Conservation (phyloP, 2,113 vertebrate species). For the Candoia aspera region DNA sequence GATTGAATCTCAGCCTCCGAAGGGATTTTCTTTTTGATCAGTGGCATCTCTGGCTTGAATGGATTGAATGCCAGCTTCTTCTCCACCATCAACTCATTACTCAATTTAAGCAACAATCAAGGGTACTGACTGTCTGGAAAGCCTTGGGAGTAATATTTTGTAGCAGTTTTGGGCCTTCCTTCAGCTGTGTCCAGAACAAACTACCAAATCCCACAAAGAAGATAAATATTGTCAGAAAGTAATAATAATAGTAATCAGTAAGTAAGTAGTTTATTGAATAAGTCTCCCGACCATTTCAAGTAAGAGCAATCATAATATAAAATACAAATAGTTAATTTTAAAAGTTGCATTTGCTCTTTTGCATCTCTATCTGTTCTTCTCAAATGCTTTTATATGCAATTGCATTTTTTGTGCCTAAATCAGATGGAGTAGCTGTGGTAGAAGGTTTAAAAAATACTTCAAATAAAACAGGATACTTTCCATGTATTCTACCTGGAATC, state of each 20-base stretch:
- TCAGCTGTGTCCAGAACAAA: neutral
- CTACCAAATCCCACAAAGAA: neutral
- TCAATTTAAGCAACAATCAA: neutral
- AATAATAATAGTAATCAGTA: neutral
- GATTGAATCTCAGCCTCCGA: neutral
- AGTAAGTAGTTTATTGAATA: neutral
- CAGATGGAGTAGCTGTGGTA: slow-evolving; percentile 24
- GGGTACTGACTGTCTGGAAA: neutral
- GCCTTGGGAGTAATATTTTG: neutral
- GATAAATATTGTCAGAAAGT: neutral
- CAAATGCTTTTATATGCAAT: neutral
- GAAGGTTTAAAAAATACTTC: slow-evolving; percentile 25
- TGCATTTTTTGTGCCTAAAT: slow-evolving; percentile 31
- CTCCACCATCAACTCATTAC: neutral
- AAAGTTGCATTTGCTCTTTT: neutral
- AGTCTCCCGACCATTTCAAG: neutral
- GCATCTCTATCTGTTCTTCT: neutral
- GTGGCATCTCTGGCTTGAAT: neutral
- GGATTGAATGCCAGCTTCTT: neutral
- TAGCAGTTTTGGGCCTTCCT: neutral
- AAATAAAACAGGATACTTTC: slow-evolving; percentile 55
- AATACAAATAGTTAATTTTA: neutral
- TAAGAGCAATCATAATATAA: neutral
- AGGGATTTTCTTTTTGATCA: neutral
- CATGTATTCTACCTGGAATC: slow-evolving; percentile 69